Evolutionary conservation across 1,140 invertebrate species (phyloP).

Genomic region (Chrysoperla carnea): DNA sequence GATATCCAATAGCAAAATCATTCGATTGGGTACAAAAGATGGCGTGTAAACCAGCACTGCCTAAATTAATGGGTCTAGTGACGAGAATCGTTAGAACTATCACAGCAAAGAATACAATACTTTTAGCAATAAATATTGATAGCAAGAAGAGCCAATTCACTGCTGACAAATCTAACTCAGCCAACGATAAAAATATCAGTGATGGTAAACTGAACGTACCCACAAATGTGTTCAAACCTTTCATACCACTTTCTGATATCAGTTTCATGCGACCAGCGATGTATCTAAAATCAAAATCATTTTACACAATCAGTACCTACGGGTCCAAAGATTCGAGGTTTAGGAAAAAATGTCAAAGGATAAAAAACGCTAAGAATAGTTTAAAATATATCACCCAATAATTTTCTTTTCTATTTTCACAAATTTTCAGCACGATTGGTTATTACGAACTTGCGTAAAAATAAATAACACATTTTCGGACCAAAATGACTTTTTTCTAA

Average conservation of each 20-base stretch:
- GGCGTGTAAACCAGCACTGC: constrained; percentile 74
- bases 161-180: constrained; percentile 61
- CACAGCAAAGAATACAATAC: constrained; percentile 69
- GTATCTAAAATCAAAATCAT: constrained; percentile 54
- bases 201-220: constrained; percentile 85
- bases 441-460: too few species aligned
- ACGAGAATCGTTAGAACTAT: constrained; percentile 61
- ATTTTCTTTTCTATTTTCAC: too few species aligned
- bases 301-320: constrained; percentile 3
- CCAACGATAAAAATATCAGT: constrained; percentile 80
- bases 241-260: constrained; percentile 70
- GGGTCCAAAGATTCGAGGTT: neutral
- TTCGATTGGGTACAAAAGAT: constrained; percentile 96
- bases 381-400: too few species aligned
- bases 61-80: constrained; percentile 60
- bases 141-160: constrained; percentile 85
- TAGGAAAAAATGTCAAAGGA: too few species aligned
- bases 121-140: constrained; percentile 72
- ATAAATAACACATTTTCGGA: too few species aligned
- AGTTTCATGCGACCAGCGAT: constrained; percentile 70
- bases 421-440: too few species aligned
- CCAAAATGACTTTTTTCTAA: too few species aligned
- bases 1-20: constrained; percentile 94
- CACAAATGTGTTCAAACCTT: constrained; percentile 84
- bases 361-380: too few species aligned